Percentiles rank a stretch among this genome's conserved stretches.
These are phyloP conservation scores for Montipora capricornis DNA, from an alignment of 64 coral and sea anemone species.

Conservation along the genomic window DNA sequence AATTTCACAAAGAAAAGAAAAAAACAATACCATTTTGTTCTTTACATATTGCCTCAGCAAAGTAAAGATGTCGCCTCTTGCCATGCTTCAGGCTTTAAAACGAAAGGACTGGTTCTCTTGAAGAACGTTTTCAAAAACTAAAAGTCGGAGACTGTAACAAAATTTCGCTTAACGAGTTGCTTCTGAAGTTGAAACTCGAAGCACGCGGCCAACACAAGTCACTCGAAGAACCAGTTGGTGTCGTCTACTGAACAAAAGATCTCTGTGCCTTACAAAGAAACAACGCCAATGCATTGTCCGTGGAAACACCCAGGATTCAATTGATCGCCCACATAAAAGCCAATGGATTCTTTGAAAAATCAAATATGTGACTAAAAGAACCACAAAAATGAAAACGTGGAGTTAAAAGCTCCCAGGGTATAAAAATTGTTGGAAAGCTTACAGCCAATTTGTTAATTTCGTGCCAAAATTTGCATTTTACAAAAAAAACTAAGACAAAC, in stretches of 20 bases:
- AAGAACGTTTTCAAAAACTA: background rate
- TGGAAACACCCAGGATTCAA: background rate
- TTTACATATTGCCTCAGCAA: conserved; percentile 16
- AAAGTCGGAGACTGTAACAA: too few species aligned
- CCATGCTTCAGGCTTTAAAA: background rate
- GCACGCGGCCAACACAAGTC: background rate
- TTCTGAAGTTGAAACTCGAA: background rate
- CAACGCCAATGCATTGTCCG: background rate
- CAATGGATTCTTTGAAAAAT: background rate
- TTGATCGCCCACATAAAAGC: too few species aligned
- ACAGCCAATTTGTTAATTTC: background rate
- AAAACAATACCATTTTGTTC: conserved; percentile 24
- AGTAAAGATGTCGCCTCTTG: background rate
- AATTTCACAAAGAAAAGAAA: background rate
- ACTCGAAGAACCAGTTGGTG: background rate
- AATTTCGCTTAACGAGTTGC: background rate
- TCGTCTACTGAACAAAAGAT: background rate
- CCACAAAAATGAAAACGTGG: background rate
- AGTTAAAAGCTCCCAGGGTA: background rate
- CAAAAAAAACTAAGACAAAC: background rate
- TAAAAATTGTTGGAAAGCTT: background rate
- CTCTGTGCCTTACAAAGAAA: background rate
- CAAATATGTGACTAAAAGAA: background rate
- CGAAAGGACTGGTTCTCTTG: background rate
- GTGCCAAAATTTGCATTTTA: background rate